These are phyloP conservation scores for Cairina moschata DNA, from an alignment of 2,113 vertebrate species.

Conservation along the genomic window DNA sequence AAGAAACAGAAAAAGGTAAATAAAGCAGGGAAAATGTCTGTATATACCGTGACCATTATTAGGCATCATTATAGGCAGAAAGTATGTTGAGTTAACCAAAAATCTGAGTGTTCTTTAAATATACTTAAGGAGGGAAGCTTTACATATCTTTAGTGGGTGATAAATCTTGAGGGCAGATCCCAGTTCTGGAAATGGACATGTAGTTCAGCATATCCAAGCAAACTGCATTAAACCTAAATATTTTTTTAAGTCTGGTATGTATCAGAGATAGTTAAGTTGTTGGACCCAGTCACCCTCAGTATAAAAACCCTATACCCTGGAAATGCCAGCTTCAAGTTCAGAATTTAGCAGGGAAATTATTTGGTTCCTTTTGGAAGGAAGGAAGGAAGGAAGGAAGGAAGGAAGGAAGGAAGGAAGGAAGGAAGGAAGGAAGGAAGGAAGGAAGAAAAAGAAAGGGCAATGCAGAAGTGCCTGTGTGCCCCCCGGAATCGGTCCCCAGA, in stretches of 20 bases:
- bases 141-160: not conserved
- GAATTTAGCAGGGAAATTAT: conserved; percentile 32
- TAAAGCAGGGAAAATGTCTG: not conserved
- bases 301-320: conserved; percentile 45
- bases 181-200: conserved; percentile 20
- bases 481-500: conserved; percentile 19
- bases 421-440: no score
- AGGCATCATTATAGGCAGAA: not conserved
- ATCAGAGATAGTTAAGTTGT: conserved; percentile 63
- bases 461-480: not conserved
- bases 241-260: conserved; percentile 54
- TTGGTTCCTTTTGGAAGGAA: conserved; percentile 29
- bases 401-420: no score
- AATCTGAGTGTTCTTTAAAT: not conserved
- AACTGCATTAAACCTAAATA: conserved; percentile 68
- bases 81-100: not conserved
- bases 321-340: conserved; percentile 45
- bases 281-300: conserved; percentile 47
- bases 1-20: conserved; percentile 41
- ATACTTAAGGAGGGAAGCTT: conserved; percentile 6
- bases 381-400: no score
- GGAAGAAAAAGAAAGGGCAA: not conserved
- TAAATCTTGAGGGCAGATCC: conserved; percentile 44
- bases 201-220: conserved; percentile 59
- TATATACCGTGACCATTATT: not conserved